These are phyloP conservation scores for Ariopsis seemanni DNA, from an alignment of 2,113 vertebrate genomes.

Conservation along the genomic window DNA sequence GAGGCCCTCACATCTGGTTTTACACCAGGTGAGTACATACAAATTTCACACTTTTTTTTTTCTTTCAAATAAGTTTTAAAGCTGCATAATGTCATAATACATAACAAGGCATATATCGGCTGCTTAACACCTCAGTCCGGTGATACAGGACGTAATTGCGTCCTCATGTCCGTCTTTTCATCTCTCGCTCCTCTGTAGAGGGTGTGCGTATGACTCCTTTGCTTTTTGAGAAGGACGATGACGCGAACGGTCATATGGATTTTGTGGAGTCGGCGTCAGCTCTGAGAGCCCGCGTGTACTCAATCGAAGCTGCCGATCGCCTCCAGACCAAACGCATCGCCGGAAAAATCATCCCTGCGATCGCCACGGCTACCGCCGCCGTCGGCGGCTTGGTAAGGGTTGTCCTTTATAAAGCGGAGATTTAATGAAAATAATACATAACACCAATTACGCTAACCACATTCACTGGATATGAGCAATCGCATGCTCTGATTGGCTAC, in stretches of 20 bases:
- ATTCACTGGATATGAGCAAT: too few species aligned
- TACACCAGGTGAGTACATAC: slow-evolving; percentile 73
- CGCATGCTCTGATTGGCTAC: too few species aligned
- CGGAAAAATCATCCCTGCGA: slow-evolving; percentile 97
- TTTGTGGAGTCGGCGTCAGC: slow-evolving; percentile 90
- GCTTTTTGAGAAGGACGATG: slow-evolving; percentile 94
- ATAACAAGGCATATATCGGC: background rate
- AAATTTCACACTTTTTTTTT: background rate
- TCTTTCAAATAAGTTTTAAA: background rate
- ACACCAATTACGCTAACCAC: too few species aligned
- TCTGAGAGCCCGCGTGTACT: slow-evolving; percentile 92
- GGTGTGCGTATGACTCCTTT: slow-evolving; percentile 82
- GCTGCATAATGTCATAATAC: background rate
- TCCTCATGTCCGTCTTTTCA: background rate
- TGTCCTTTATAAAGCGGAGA: background rate
- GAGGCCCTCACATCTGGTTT: slow-evolving; percentile 75
- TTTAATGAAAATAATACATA: background rate
- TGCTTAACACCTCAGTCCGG: background rate
- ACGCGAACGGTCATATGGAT: slow-evolving; percentile 90
- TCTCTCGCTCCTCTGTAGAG: slow-evolving; percentile 64
- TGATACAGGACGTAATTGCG: background rate
- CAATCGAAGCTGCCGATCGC: slow-evolving; percentile 88
- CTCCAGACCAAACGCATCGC: slow-evolving; percentile 97
- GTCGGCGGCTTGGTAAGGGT: slow-evolving; percentile 90
- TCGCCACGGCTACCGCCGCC: slow-evolving; percentile 95